Conservation (phyloP, 2,113 vertebrate species). For the Hippolais icterina region DNA sequence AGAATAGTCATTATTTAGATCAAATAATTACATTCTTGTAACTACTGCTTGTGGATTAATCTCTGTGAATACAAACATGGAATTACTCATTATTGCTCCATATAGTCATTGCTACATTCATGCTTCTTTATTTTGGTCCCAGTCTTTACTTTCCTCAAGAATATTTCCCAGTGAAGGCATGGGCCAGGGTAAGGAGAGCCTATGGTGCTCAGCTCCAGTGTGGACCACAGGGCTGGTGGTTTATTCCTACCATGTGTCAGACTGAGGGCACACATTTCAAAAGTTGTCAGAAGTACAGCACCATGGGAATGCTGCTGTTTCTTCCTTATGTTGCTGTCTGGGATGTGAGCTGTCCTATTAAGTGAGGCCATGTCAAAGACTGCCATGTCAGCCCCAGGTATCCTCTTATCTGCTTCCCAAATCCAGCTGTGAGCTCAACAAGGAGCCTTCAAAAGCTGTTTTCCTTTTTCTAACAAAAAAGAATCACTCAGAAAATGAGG, state of each 20-base stretch:
- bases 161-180: not conserved
- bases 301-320: not conserved
- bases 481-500: not conserved
- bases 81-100: not conserved
- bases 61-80: not conserved
- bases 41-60: not conserved
- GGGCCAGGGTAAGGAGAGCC: not conserved
- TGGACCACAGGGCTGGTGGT: accelerated
- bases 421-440: not conserved
- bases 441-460: not conserved
- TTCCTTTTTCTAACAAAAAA: not conserved
- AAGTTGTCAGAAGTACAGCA: accelerated
- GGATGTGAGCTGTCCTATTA: not conserved
- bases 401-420: not conserved
- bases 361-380: not conserved
- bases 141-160: not conserved
- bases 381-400: not conserved
- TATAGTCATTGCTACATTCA: not conserved
- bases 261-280: not conserved
- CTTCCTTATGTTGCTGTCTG: not conserved
- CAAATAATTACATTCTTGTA: not conserved
- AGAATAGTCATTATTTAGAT: not conserved
- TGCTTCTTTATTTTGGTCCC: not conserved
- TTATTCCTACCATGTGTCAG: not conserved
- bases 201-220: accelerated